These are phyloP conservation scores for Drosophila asahinai DNA, from an alignment of 1,140 invertebrate species.

Conservation along the genomic window DNA sequence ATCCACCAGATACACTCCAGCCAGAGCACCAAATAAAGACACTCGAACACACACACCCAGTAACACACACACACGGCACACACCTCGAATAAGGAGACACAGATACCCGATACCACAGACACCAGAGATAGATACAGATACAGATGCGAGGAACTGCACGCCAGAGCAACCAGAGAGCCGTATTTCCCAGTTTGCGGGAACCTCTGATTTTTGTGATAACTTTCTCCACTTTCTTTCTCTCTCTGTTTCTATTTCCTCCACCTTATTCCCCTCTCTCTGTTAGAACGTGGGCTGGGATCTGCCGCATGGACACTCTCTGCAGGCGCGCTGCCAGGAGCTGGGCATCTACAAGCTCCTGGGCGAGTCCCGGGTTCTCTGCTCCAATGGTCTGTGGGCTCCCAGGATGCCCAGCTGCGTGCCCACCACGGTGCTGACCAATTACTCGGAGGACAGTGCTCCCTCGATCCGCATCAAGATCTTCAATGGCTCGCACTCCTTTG, in stretches of 20 bases:
- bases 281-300: conserved; percentile 85
- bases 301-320: conserved; percentile 90
- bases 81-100: conserved; percentile 16
- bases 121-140: conserved; percentile 28
- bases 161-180: conserved; percentile 40
- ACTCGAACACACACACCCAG: conserved; percentile 30
- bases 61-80: conserved; percentile 5
- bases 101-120: conserved; percentile 16
- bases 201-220: conserved; percentile 45
- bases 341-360: conserved; percentile 93
- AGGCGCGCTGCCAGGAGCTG: conserved; percentile 91
- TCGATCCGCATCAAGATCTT: conserved; percentile 92
- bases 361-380: conserved; percentile 89
- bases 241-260: conserved; percentile 18
- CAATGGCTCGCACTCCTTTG: conserved; percentile 92
- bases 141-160: conserved; percentile 41
- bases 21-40: conserved; percentile 20
- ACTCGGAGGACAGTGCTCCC: conserved; percentile 93
- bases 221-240: conserved; percentile 51
- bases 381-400: conserved; percentile 91
- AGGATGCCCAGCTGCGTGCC: conserved; percentile 91
- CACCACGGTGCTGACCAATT: conserved; percentile 93
- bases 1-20: conserved; percentile 17
- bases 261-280: neutral
- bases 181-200: conserved; percentile 26